Base-by-base conservation (phyloP, 2,797 vertebrate genomes). In the Chelmon rostratus region DNA sequence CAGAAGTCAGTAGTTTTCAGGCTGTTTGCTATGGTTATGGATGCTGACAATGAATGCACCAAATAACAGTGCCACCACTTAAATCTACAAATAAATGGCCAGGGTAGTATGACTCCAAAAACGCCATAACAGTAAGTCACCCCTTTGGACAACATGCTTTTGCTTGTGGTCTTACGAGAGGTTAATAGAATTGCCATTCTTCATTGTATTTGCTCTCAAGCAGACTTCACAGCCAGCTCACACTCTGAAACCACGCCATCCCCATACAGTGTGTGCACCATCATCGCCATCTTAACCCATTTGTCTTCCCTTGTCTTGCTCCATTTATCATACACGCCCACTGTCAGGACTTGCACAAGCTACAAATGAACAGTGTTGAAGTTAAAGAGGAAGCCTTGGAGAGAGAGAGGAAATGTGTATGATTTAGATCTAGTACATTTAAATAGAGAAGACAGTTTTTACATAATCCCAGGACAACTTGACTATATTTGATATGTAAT, bases 231-330 rank as follows among this genome's bases (percentile, higher is more conserved):
- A 42, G 12, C 35, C 42, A 70, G 56, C 78, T 78, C 73, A 64
- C 50, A 63, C 47, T 38, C 50, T 65, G 46, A 68, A 69, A 49
- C 52, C 50, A 53, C 2, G 10, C 25, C 54, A 53, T 72, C 50
- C 76, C 40, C 33, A 31, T 53, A 28, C 25, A 50, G 25, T 19
- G 38, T 23, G 11, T 37, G 54, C n/a, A 23, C 68, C 37, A 11
- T 67, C 70, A 64, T 33, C 21, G 25, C 21, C 37, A 37, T 84
- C 68, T 76, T 54, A 44, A 76, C 58, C 69, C 65, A 74, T 88
- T 89, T 76, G 37, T 82, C 78, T 80, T 85, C 49, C 63, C 61
- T 54, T 73, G 62, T 84, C 78, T 40, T 37, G 44, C 44, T 83
- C 69, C 49, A 76, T 83, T 71, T 57, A 81, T 87, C 80, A 74